Base-by-base conservation (phyloP, 2,113 vertebrate species). In the Channa argus region DNA sequence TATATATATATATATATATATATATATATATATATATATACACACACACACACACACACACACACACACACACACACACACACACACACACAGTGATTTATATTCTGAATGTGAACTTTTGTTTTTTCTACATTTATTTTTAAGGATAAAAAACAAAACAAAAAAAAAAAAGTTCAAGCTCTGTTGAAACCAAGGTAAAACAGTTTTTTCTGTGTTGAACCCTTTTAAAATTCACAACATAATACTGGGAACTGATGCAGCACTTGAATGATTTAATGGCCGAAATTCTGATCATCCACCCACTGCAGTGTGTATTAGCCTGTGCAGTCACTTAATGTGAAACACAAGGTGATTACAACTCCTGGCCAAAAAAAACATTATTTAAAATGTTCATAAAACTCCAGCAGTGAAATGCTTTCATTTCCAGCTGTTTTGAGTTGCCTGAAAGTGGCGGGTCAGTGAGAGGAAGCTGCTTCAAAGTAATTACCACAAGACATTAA, bases 351-450 rank as follows among this genome's bases (percentile, higher is more conserved):
- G 86, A 92, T 89, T 90, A 90, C 84, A 89, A 87, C 78, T 81
- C 49, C 1, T 0, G 33, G 53, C 79, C 83, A 75, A 79, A 86
- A 82, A 64, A 80, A 83, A 66, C 71, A 65, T 92, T 85, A 91
- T 92, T 94, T 90, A 87, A 91, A 91, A 88, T 85, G 86, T 89
- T 87, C 86, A 88, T 91, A 89, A 92, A 93, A 89, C 77, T 50
- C 38, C 34, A 43, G 79, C 69, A 45, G 79, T 46, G 70, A 80
- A 84, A 77, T 1, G 44, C 89, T 89, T 90, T 86, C 79, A 89
- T 82, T 86, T 76, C 77, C 92, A 94, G 91, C 90, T 93, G 90
- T 91, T 94, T 89, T 60, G 67, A 93, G 88, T 91, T 89, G 83
- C 59, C 73, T 33, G 77, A 75, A 75, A 73, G 74, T 72, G 83